phyloP scores from a whole-genome alignment of 2,113 vertebrate species.

The Menura novaehollandiae region DNA sequence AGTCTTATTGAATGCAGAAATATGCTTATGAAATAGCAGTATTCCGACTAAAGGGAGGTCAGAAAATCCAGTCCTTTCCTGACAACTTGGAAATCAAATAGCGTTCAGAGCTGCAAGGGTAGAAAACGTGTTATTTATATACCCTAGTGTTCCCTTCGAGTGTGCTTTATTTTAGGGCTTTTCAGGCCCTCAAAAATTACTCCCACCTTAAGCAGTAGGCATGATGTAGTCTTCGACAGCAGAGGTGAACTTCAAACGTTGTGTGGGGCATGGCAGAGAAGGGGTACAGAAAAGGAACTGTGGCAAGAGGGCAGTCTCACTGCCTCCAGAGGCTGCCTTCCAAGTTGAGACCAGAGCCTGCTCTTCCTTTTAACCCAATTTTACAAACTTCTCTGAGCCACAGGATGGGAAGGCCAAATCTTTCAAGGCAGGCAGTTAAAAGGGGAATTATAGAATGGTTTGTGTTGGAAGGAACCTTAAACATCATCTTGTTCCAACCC shows the following conservation, averaged over 20 bases:
- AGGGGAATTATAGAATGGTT: not conserved
- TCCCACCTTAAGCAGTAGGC: not conserved
- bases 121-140: not conserved
- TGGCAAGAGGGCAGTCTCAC: not conserved
- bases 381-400: not conserved
- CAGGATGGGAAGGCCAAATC: too few relatives aligned
- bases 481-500: not conserved
- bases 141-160: rapidly evolving
- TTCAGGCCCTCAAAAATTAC: not conserved
- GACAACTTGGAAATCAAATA: not conserved
- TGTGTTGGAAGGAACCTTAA: not conserved
- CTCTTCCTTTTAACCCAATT: not conserved
- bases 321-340: not conserved
- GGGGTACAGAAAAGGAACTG: not conserved
- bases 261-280: not conserved
- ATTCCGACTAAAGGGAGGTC: not conserved
- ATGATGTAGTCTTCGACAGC: not conserved
- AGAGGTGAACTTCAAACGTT: rapidly evolving
- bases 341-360: not conserved
- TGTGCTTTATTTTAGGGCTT: not conserved
- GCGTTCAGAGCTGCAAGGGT: not conserved
- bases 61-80: rapidly evolving
- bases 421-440: not conserved
- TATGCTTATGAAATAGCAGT: too few relatives aligned
- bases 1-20: too few relatives aligned